These are phyloP conservation scores for Aegotheles bennettii DNA, from an alignment of 2,113 vertebrate species.

Conservation along the genomic window DNA sequence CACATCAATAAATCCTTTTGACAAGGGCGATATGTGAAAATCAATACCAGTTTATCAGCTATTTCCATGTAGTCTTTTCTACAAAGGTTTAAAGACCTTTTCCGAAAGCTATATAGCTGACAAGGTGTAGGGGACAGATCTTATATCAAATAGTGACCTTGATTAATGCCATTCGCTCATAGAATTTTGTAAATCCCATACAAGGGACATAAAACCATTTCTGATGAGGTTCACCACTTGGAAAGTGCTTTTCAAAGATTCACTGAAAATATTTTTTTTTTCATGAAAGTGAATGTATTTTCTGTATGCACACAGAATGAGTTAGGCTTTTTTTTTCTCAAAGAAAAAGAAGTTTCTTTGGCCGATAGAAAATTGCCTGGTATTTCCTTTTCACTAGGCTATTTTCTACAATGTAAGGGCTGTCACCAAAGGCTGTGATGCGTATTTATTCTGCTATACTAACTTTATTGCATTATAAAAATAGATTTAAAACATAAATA, in stretches of 20 bases:
- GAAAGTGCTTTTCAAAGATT: background rate
- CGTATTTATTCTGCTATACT: background rate
- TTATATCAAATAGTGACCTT: constrained; percentile 37
- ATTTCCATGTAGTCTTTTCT: constrained; percentile 74
- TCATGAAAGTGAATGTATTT: background rate
- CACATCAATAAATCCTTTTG: constrained; percentile 92
- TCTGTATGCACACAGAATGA: background rate
- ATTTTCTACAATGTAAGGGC: background rate
- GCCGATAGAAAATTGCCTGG: background rate
- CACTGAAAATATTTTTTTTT: background rate
- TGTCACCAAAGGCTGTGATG: background rate
- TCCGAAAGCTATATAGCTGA: constrained; percentile 69
- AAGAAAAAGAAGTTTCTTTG: background rate
- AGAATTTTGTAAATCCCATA: constrained; percentile 35
- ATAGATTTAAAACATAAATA: background rate
- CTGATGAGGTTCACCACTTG: background rate
- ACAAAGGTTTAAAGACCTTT: constrained; percentile 70
- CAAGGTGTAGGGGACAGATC: constrained; percentile 67
- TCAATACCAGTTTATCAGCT: constrained; percentile 88
- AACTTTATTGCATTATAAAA: background rate
- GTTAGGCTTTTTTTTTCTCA: background rate
- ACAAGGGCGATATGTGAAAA: constrained; percentile 87
- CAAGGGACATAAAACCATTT: background rate
- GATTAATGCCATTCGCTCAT: constrained; percentile 49
- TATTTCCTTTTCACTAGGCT: background rate